Evolutionary conservation across 2,888 invertebrate genomes (phyloP), one percentile per base, ranked within the genome.

Genomic region (Caenorhabditis angaria): DNA sequence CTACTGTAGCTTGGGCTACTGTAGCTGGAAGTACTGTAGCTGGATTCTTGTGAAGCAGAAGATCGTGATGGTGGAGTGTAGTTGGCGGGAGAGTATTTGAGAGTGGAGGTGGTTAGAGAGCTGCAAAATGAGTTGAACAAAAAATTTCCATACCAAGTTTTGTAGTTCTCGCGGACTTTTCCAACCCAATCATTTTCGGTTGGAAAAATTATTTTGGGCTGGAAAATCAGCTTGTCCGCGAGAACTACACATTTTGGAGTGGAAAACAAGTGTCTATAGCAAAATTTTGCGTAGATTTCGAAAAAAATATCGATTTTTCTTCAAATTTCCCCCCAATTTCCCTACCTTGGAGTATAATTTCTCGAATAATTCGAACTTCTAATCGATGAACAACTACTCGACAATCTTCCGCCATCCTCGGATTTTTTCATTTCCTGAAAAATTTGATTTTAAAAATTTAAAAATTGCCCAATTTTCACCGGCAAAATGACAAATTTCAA

Each of bases 371-470:
- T 79, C 24, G 68, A 57, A 35, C 77, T 65, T 5, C 81, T 68
- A 58, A 81, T 81, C 5, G 75, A 71, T 48, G 76, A 75, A 35
- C 79, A 76, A 8, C 79, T 80, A 56, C 80, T 77, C 27, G 80
- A 80, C 29, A 78, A 69, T 14, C 78, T 66, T 32, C 65, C 64
- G 20, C 63, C 66, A 20, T 64, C 69, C 27, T 74, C 74, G 14
- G 29, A 56, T 67, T 74, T 74, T 24, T 67, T 65, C 74, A 74
- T 74, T 70, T n/a, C n/a, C 64, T 74, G 65, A 18, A 59, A n/a
- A 65, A 70, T n/a, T 29, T 48, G 12, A 8, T 48, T n/a, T 48
- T 35, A 6, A 35, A 35, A 35, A 35, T 10, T 10, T 35, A 10
- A 14, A 35, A 14, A 6, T 14, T 10, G 14, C 35, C 8, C 6